Percentiles rank a stretch among this genome's conserved stretches.
Conservation (phyloP, 2,888 invertebrate genomes). For the Drosophila macrospina region DNA sequence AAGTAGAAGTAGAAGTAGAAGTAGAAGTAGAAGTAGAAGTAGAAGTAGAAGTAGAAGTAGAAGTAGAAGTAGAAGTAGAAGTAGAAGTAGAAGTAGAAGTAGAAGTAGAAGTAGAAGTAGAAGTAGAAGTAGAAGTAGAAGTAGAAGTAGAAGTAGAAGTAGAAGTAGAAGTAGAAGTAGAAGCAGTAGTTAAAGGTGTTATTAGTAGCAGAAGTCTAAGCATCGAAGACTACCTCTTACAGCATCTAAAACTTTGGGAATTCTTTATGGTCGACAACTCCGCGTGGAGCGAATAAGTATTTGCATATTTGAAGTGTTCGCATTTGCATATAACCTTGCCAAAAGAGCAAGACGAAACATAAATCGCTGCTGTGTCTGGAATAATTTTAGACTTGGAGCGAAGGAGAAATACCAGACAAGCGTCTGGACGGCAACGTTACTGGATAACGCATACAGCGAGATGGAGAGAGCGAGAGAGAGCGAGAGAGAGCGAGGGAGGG, state of each 20-base stretch:
- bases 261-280: constrained; percentile 11
- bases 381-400: constrained; percentile 61
- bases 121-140: neutral
- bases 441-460: neutral
- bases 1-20: neutral
- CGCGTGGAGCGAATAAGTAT: constrained; percentile 12
- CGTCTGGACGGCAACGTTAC: constrained; percentile 32
- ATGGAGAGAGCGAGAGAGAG: neutral
- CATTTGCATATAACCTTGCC: constrained; percentile 42
- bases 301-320: constrained; percentile 16
- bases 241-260: neutral
- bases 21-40: neutral
- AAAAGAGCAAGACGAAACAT: constrained; percentile 34
- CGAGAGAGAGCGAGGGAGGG: neutral
- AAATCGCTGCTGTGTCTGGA: constrained; percentile 54
- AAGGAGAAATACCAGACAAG: constrained; percentile 45
- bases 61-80: no score
- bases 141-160: neutral
- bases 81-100: no score
- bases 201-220: neutral
- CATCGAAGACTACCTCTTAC: neutral
- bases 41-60: neutral
- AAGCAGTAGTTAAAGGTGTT: no score
- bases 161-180: neutral
- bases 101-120: no score